A percentile compares a stretch with the other conserved stretches of the same genome.
Conservation (phyloP, 1,140 invertebrate species). For the Drosophila mauritiana region DNA sequence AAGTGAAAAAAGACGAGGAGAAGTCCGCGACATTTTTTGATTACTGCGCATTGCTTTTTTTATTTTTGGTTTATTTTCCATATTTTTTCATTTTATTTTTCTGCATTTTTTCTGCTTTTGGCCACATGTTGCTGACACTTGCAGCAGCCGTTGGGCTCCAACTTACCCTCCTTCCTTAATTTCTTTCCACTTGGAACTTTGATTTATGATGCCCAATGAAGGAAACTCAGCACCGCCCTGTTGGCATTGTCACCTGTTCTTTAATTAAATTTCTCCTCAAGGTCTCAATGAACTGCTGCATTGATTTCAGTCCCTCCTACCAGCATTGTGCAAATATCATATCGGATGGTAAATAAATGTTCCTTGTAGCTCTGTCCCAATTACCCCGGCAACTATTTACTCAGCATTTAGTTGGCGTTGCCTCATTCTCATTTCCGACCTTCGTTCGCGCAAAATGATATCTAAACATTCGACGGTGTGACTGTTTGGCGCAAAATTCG, state of each 20-base stretch:
- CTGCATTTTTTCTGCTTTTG: constrained; percentile 54
- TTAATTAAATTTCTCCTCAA: constrained; percentile 71
- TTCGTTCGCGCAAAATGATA: constrained; percentile 63
- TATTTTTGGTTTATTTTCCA: constrained; percentile 32
- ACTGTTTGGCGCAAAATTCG: constrained; percentile 25
- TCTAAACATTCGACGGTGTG: constrained; percentile 55
- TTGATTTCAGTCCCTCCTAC: constrained; percentile 23
- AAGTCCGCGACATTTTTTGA: constrained; percentile 56
- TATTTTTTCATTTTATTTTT: constrained; percentile 52
- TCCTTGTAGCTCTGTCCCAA: constrained; percentile 55
- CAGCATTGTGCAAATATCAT: constrained; percentile 33
- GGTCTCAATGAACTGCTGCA: constrained; percentile 58
- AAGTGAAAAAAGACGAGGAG: constrained; percentile 47
- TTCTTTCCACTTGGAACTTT: constrained; percentile 45
- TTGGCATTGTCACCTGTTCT: constrained; percentile 69
- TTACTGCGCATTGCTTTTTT: constrained; percentile 41
- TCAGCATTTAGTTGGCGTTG: constrained; percentile 58
- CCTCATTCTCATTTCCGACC: neutral
- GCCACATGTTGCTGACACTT: constrained; percentile 82
- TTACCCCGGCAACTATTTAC: constrained; percentile 75
- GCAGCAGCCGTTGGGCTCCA: constrained; percentile 48
- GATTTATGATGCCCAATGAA: constrained; percentile 63
- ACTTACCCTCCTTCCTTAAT: neutral
- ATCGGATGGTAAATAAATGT: constrained; percentile 67
- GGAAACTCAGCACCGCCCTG: constrained; percentile 6